Percentiles rank a stretch among this genome's conserved stretches.
phyloP scores from a whole-genome alignment of 1,140 invertebrate species.

The Mamestra configurata region DNA sequence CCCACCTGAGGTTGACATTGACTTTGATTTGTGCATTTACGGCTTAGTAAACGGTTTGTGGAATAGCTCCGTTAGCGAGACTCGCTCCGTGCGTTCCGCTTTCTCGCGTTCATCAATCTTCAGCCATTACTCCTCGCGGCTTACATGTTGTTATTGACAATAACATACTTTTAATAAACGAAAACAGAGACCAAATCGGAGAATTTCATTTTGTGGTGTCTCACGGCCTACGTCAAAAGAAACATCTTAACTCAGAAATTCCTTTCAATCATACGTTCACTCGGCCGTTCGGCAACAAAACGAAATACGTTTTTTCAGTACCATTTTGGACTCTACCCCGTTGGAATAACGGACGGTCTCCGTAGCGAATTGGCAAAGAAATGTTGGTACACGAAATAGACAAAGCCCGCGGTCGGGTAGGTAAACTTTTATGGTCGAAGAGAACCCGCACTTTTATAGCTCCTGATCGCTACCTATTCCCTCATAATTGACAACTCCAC shows the following conservation, averaged over 20 bases:
- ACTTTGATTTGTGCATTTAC: constrained; percentile 86
- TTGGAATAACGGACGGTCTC: constrained; percentile 53
- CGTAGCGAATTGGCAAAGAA: constrained; percentile 57
- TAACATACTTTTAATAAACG: constrained; percentile 20
- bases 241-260: constrained; percentile 49
- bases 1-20: constrained; percentile 85
- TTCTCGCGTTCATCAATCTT: constrained; percentile 36
- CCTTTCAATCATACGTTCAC: constrained; percentile 49
- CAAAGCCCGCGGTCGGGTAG: constrained; percentile 78
- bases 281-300: constrained; percentile 7
- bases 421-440: constrained; percentile 82
- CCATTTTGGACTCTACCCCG: constrained; percentile 66
- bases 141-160: neutral
- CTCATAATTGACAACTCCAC: constrained; percentile 85
- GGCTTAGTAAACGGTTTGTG: constrained; percentile 73
- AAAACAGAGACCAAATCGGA: constrained; percentile 23
- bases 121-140: neutral
- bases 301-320: constrained; percentile 33
- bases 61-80: constrained; percentile 61
- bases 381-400: constrained; percentile 67
- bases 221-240: constrained; percentile 26
- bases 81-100: constrained; percentile 36
- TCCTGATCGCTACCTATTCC: constrained; percentile 85
- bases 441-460: constrained; percentile 85
- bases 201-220: constrained; percentile 36